Base-by-base conservation (phyloP, 2,113 vertebrate genomes). In the Scophthalmus maximus region DNA sequence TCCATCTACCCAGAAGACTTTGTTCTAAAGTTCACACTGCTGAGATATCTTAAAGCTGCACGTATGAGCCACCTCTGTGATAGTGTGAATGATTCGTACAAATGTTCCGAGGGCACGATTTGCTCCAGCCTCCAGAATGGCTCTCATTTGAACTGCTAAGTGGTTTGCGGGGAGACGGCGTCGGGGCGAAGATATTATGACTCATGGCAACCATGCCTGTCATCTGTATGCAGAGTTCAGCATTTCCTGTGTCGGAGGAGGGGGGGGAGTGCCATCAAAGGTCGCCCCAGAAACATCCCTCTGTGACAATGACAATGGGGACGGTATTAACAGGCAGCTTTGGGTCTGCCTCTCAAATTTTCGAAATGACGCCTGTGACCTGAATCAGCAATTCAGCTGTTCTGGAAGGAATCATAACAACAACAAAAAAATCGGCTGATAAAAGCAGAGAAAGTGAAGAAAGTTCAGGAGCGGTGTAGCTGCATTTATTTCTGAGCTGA, bases 221-320 rank as follows among this genome's bases (percentile, higher is more conserved):
- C 79, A 92, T 91, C 84, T 84, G 90, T 82, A 91, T 91, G 89
- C 90, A 79, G 81, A 83, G 88, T 70, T 82, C 74, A 80, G 61
- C 79, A 78, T 76, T 90, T 93, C 91, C 88, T 90, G 87, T 84
- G 79, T 53, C 17, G 27, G 26, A 44, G 32, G 55, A 4, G 74
- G 66, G 70, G 57, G 83, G 81, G 73, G 76, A 68, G 81, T 49
- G 76, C 67, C 84, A 76, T 88, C 63, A 87, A 85, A 92, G 91
- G 92, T 91, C 85, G 61, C 58, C 57, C 47, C 30, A 34, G 80
- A 82, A 87, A 85, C 80, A 76, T 60, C 66, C 81, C 74, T 73
- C 69, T 86, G 86, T 88, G 91, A 89, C 91, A 82, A 79, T 67
- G 85, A 90, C 83, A 79, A 71, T 20, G 38, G 52, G 77, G 74